These are phyloP conservation scores for Festucalex cinctus DNA, from an alignment of 2,113 vertebrate genomes.

Conservation along the genomic window DNA sequence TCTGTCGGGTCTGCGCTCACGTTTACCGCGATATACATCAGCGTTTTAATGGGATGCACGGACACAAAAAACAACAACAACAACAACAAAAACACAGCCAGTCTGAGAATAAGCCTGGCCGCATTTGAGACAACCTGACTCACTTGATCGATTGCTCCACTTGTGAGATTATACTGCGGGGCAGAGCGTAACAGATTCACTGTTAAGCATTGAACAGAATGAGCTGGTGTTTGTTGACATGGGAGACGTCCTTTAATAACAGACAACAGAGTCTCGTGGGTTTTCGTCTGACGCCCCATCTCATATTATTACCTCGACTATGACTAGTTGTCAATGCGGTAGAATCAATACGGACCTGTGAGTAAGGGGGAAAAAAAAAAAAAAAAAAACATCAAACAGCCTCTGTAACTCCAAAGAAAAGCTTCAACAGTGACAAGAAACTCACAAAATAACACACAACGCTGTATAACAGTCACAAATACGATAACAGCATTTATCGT, in stretches of 20 bases:
- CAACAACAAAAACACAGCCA: background rate
- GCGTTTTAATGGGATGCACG: slow-evolving; percentile 7
- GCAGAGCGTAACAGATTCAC: background rate
- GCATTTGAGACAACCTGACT: slow-evolving; percentile 19
- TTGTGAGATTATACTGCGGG: background rate
- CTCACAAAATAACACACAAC: slow-evolving; percentile 29
- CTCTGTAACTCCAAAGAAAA: slow-evolving; percentile 7
- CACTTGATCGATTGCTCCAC: slow-evolving; percentile 18
- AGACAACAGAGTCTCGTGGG: slow-evolving; percentile 29
- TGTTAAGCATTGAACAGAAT: slow-evolving; percentile 12
- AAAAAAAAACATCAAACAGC: slow-evolving; percentile 21
- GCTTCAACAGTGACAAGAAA: slow-evolving; percentile 30
- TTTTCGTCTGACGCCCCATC: slow-evolving; percentile 10
- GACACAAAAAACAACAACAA: too few relatives aligned
- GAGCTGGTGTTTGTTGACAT: slow-evolving; percentile 14
- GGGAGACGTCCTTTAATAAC: slow-evolving; percentile 39
- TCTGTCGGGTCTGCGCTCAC: slow-evolving; percentile 19
- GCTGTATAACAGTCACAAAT: slow-evolving; percentile 30
- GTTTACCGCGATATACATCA: slow-evolving; percentile 22
- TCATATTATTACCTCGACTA: slow-evolving; percentile 23
- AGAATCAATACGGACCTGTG: slow-evolving; percentile 13
- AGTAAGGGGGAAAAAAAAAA: slow-evolving; percentile 19
- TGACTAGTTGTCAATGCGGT: slow-evolving; percentile 30
- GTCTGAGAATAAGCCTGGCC: slow-evolving; percentile 19
- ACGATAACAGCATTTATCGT: slow-evolving; percentile 17